Conservation (phyloP, 2,113 vertebrate species). For the Hypanus sabinus region DNA sequence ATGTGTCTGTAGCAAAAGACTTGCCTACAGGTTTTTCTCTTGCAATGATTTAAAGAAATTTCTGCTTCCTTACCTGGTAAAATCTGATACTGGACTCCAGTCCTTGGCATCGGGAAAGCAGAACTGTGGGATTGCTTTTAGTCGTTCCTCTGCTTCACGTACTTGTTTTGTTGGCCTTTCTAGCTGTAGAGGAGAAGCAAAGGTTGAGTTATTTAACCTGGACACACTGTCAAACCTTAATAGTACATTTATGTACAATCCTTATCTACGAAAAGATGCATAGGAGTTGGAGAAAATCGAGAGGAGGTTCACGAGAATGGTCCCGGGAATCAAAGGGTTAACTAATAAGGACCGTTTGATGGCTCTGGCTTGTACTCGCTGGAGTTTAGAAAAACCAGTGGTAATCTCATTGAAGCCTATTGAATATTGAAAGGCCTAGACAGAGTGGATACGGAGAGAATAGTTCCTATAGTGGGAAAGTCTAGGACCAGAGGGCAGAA, state of each 20-base stretch:
- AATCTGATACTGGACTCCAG: slow-evolving; percentile 88
- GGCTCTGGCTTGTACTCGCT: no score
- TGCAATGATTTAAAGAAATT: background rate
- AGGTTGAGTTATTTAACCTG: background rate
- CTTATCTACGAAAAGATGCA: no score
- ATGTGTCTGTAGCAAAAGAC: background rate
- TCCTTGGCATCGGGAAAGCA: slow-evolving; percentile 98
- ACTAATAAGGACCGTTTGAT: no score
- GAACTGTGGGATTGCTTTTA: slow-evolving; percentile 97
- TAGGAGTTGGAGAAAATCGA: no score
- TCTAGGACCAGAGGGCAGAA: no score
- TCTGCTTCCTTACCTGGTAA: slow-evolving; percentile 68
- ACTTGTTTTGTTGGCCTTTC: slow-evolving; percentile 94
- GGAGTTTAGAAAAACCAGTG: no score
- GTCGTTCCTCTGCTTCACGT: slow-evolving; percentile 89
- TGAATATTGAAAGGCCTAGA: no score
- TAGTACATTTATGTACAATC: background rate
- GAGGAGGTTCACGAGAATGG: no score
- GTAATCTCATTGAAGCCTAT: no score
- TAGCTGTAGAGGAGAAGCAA: slow-evolving; percentile 58
- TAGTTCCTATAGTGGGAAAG: no score
- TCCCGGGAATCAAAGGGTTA: no score
- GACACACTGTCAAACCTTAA: background rate
- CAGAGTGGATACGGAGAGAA: no score
- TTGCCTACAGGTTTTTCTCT: background rate